These are phyloP conservation scores for Karalla daura DNA, from an alignment of 2,797 vertebrate species.

Conservation along the genomic window DNA sequence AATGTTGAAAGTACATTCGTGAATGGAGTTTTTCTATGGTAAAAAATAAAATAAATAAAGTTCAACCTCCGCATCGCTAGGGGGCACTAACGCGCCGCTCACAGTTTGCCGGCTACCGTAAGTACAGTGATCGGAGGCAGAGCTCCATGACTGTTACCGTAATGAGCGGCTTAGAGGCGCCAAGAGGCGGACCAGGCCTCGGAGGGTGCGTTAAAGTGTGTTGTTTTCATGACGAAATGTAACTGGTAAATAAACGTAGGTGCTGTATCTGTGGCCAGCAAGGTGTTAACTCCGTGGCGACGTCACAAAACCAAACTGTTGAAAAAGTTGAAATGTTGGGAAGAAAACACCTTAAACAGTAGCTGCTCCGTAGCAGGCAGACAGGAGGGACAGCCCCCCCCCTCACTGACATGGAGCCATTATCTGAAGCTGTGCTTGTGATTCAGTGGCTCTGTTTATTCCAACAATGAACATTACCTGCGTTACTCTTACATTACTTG, in stretches of 20 bases:
- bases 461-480: neutral
- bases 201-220: neutral
- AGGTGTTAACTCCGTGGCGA: neutral
- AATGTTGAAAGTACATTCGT: neutral
- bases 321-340: neutral
- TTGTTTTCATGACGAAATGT: neutral
- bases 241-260: neutral
- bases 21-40: neutral
- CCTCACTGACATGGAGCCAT: no score
- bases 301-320: neutral
- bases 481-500: neutral
- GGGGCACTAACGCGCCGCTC: neutral
- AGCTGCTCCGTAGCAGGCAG: neutral
- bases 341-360: neutral
- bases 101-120: neutral
- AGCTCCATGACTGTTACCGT: no score
- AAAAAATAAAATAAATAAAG: neutral
- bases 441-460: neutral
- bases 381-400: no score
- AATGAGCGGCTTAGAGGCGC: neutral
- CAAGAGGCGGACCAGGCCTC: neutral
- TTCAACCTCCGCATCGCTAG: conserved; percentile 1
- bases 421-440: neutral
- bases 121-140: no score
- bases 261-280: neutral